Evolutionary conservation across 2,888 invertebrate genomes (phyloP), one percentile per base, ranked within the genome.

Genomic region (Cryptus viduatorius): DNA sequence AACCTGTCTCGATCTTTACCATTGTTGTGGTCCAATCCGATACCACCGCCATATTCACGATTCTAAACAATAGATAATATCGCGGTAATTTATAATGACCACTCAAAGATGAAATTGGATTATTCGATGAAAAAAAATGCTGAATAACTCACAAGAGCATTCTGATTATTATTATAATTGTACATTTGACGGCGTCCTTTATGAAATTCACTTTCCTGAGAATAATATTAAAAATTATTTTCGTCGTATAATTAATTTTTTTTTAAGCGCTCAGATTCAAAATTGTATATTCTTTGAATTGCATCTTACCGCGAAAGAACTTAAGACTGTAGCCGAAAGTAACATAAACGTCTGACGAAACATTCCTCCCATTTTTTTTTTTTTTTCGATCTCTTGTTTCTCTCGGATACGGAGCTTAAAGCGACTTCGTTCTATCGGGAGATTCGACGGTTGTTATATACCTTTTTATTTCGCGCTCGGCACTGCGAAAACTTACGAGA

Each of bases 401-500:
- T 14, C 14, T 14, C 46, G 19, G 50, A 24, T 69, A 53, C 50
- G 75, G n/a, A 59, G 64, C 46, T 5, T 14, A 19, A 31, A 24
- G 42, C 37, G 69, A 65, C 75, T 53, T 68, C 72, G 61, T 12
- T 29, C 29, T 24, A 50, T 69, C 46, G 37, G 53, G 31, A 53
- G 37, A 0, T 0, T 42, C 24, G 14, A 24, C 24, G 50, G 24
- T 37, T 24, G 79, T 83, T 83, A 79, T 79, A 83, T 83, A 83
- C 79, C 12, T 71, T 76, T 82, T 68, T 68, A 14, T n/a, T 69
- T 68, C 19, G 48, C 12, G n/a, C 48, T 48, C 53, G 79, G 50
- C 82, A 37, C 14, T 48, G 37, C 69, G 37, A 56, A 79, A 61
- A 79, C 73, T 83, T 79, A 68, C 64, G 83, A 75, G 24, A 69